Evolutionary conservation across 2,797 vertebrate genomes (phyloP).

Genomic region (Cottoperca gobio): DNA sequence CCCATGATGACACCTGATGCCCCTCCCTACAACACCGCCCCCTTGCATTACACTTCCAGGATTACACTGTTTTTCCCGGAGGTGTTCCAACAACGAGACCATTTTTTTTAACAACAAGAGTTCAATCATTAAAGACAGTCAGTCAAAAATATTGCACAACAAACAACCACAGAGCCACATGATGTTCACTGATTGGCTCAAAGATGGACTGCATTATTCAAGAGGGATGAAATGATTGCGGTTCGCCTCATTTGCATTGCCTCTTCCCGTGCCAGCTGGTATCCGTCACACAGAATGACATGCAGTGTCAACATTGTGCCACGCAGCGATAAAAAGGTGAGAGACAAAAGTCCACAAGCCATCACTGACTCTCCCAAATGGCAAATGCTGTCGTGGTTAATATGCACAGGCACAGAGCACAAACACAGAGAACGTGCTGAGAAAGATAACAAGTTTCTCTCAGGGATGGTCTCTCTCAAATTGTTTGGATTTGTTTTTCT

Average conservation of each 20-base stretch:
- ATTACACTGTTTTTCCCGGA: background rate
- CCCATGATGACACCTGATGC: slow-evolving; percentile 31
- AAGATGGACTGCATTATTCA: slow-evolving; percentile 26
- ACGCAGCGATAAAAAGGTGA: slow-evolving; percentile 63
- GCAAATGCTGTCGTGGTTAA: slow-evolving; percentile 40
- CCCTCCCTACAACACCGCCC: background rate
- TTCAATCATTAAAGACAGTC: background rate
- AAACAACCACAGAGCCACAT: background rate
- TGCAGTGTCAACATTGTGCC: slow-evolving; percentile 63
- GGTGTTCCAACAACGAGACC: background rate
- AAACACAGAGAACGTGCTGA: slow-evolving; percentile 58
- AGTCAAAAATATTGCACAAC: background rate
- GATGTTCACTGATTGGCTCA: slow-evolving; percentile 13
- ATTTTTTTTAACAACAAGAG: background rate
- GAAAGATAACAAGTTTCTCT: slow-evolving; percentile 47
- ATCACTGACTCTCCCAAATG: slow-evolving; percentile 53
- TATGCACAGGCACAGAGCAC: slow-evolving; percentile 56
- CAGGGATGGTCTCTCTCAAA: slow-evolving; percentile 6
- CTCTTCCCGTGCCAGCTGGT: slow-evolving; percentile 48
- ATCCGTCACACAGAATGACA: slow-evolving; percentile 46
- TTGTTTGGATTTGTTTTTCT: slow-evolving; percentile 22
- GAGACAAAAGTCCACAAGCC: slow-evolving; percentile 53
- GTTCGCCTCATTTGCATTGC: slow-evolving; percentile 19
- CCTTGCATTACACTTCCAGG: background rate
- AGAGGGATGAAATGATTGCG: slow-evolving; percentile 12